phyloP scores from a whole-genome alignment of 2,888 invertebrate genomes.

The Drosophila formosana region DNA sequence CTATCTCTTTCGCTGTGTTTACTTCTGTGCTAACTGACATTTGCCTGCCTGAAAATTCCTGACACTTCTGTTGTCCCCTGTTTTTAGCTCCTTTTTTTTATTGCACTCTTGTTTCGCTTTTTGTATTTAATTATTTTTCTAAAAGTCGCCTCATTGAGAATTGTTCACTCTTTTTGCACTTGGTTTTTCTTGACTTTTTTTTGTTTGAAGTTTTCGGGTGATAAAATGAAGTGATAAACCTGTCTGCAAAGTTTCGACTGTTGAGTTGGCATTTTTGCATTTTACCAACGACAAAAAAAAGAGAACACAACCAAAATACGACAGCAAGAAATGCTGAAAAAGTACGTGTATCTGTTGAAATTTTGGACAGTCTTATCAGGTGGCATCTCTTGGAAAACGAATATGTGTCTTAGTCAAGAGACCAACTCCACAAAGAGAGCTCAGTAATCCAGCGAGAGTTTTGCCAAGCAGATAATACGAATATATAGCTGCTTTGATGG shows the following conservation, averaged over 20 bases:
- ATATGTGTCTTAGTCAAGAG: constrained; percentile 19
- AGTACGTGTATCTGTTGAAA: constrained; percentile 17
- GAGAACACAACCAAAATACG: neutral
- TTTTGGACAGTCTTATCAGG: constrained; percentile 51
- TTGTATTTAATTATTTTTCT: constrained; percentile 70
- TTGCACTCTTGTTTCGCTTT: constrained; percentile 10
- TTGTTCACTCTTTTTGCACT: constrained; percentile 44
- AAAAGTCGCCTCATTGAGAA: constrained; percentile 61
- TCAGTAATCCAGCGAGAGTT: constrained; percentile 23
- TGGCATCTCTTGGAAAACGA: constrained; percentile 4
- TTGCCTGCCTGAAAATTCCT: constrained; percentile 22
- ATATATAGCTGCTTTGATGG: neutral
- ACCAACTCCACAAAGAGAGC: neutral
- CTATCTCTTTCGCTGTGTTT: constrained; percentile 14
- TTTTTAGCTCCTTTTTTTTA: neutral
- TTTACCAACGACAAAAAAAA: constrained; percentile 28
- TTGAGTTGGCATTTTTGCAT: constrained; percentile 68
- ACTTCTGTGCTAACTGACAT: constrained; percentile 11
- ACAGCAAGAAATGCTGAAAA: neutral
- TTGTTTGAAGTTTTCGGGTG: constrained; percentile 54
- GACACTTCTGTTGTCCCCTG: constrained; percentile 1
- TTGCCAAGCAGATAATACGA: neutral
- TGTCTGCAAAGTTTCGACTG: constrained; percentile 75
- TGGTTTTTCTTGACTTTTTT: neutral
- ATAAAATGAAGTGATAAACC: constrained; percentile 80